Evolutionary conservation across 1,140 invertebrate species (phyloP).

Genomic region (Dufourea novaeangliae): DNA sequence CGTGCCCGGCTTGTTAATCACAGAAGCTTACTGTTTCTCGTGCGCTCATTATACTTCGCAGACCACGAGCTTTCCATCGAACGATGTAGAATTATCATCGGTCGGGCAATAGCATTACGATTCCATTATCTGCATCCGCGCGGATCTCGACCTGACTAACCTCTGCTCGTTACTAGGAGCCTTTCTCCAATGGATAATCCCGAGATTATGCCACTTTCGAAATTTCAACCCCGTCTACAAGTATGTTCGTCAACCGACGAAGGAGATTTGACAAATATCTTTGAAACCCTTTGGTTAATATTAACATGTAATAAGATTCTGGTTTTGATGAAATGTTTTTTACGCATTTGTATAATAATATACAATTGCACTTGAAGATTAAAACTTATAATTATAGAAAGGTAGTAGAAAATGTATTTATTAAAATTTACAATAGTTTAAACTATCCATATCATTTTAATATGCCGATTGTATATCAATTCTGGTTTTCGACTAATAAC

Average conservation of each 20-base stretch:
- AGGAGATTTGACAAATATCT: background rate
- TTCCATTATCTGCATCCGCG: slow-evolving; percentile 38
- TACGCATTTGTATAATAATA: too few species aligned
- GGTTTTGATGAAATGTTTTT: too few species aligned
- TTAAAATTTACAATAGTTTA: too few species aligned
- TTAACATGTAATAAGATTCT: too few species aligned
- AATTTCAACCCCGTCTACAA: background rate
- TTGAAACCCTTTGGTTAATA: too few species aligned
- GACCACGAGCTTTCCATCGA: slow-evolving; percentile 31
- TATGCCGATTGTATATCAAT: too few species aligned
- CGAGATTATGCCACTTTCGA: slow-evolving; percentile 14
- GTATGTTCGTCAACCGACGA: background rate
- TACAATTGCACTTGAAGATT: too few species aligned
- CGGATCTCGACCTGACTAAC: slow-evolving; percentile 15
- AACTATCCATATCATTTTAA: too few species aligned
- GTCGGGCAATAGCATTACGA: slow-evolving; percentile 45
- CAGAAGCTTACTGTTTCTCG: slow-evolving; percentile 40
- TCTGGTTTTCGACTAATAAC: too few species aligned
- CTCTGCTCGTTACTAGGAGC: slow-evolving; percentile 17
- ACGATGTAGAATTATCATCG: slow-evolving; percentile 46
- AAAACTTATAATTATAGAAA: too few species aligned
- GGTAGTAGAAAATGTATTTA: too few species aligned
- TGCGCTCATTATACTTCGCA: slow-evolving; percentile 40
- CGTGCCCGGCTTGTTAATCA: slow-evolving; percentile 36
- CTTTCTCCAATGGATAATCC: slow-evolving; percentile 10